A percentile compares a stretch with the other conserved stretches of the same genome.
phyloP scores from a whole-genome alignment of 2,797 vertebrate genomes.

The Aldrovandia affinis region DNA sequence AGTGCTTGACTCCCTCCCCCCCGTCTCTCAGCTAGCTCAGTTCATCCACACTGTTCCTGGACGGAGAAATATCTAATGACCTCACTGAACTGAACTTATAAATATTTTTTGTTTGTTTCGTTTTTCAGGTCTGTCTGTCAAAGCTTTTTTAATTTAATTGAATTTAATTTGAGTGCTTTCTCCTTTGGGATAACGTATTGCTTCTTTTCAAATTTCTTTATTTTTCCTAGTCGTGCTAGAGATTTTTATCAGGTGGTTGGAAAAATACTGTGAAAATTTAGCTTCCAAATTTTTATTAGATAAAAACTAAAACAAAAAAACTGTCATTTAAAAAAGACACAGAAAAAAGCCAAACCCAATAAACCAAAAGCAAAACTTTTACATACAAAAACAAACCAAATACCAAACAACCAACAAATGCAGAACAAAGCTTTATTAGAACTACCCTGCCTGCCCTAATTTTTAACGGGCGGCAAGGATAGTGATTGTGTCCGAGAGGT shows the following conservation, averaged over 20 bases:
- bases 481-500: slow-evolving; percentile 49
- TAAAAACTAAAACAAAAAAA: slow-evolving; percentile 60
- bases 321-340: slow-evolving; percentile 64
- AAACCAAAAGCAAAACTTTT: slow-evolving; percentile 57
- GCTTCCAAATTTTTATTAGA: slow-evolving; percentile 82
- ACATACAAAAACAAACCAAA: slow-evolving; percentile 47
- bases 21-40: slow-evolving; percentile 54
- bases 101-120: slow-evolving; percentile 65
- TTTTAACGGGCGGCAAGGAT: slow-evolving; percentile 43
- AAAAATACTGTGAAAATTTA: slow-evolving; percentile 86
- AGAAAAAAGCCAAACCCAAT: slow-evolving; percentile 66
- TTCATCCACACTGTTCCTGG: slow-evolving; percentile 73
- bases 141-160: slow-evolving; percentile 74
- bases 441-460: slow-evolving; percentile 40
- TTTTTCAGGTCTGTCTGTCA: slow-evolving; percentile 74
- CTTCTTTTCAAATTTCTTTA: slow-evolving; percentile 75
- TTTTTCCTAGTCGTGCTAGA: slow-evolving; percentile 80
- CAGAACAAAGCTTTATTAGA: slow-evolving; percentile 48
- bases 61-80: slow-evolving; percentile 79
- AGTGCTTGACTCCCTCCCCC: slow-evolving; percentile 49
- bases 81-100: slow-evolving; percentile 80
- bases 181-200: slow-evolving; percentile 73
- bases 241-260: slow-evolving; percentile 85
- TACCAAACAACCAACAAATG: slow-evolving; percentile 52
- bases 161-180: slow-evolving; percentile 77